Evolutionary conservation across 2,113 vertebrate species (phyloP).

Genomic region (Erythrolamprus reginae): DNA sequence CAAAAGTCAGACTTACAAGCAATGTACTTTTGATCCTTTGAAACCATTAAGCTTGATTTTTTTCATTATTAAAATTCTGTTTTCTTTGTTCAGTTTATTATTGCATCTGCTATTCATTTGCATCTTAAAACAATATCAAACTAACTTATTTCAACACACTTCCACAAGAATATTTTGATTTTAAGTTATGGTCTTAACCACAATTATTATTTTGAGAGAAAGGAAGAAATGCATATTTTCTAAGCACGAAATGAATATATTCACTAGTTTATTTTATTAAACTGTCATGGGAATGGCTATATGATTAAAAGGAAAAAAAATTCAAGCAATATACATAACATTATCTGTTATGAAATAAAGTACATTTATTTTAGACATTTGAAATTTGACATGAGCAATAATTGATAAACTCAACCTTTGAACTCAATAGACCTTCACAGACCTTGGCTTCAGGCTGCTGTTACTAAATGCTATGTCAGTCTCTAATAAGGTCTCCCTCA

Average conservation of each 20-base stretch:
- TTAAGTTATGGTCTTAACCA: conserved; percentile 5
- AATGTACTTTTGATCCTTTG: conserved; percentile 1
- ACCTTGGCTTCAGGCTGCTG: not conserved
- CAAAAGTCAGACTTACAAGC: conserved; percentile 13
- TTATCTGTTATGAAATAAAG: not conserved
- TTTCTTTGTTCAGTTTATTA: not conserved
- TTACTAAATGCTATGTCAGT: not conserved
- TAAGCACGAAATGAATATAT: not conserved
- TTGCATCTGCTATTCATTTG: not conserved
- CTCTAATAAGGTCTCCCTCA: not conserved
- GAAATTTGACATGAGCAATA: not conserved
- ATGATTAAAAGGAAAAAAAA: not conserved
- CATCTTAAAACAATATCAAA: not conserved
- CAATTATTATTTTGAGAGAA: not conserved
- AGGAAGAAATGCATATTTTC: not conserved
- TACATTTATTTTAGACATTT: not conserved
- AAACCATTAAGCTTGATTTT: not conserved
- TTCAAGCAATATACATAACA: not conserved
- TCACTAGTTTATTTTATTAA: not conserved
- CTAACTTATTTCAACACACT: not conserved
- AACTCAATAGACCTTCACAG: not conserved
- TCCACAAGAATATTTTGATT: not conserved
- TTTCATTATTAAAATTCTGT: not conserved
- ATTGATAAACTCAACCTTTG: not conserved
- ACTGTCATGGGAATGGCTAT: not conserved